phyloP scores from a whole-genome alignment of 35 echinoderm and acorn worm genomes.

The Strongylocentrotus purpuratus region DNA sequence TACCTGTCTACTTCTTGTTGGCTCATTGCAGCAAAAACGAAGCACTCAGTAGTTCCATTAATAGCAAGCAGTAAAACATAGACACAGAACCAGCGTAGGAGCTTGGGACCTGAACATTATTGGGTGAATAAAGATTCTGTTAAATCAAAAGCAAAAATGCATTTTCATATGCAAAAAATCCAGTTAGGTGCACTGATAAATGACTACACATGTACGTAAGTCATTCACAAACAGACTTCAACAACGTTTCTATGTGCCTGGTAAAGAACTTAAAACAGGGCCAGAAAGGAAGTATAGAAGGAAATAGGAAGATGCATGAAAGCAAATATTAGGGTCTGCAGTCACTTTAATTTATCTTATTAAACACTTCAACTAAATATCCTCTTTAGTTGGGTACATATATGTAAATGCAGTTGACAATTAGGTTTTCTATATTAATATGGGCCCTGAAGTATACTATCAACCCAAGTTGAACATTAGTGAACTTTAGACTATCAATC shows the following conservation, averaged over 20 bases:
- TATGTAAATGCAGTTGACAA: too few relatives aligned
- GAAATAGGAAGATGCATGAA: neutral
- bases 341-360: neutral
- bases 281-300: neutral
- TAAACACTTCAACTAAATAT: neutral
- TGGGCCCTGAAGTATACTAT: too few relatives aligned
- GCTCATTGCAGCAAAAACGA: slow-evolving; percentile 99
- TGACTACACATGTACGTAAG: neutral
- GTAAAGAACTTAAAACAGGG: neutral
- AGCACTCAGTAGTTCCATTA: slow-evolving; percentile 92
- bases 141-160: neutral
- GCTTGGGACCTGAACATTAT: slow-evolving; percentile 71
- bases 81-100: slow-evolving; percentile 85
- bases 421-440: too few relatives aligned
- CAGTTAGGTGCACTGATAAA: neutral
- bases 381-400: too few relatives aligned
- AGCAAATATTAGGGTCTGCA: too few relatives aligned
- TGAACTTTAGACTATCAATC: too few relatives aligned
- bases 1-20: slow-evolving; percentile 90
- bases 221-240: neutral
- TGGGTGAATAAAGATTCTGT: neutral
- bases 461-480: too few relatives aligned
- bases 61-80: slow-evolving; percentile 94
- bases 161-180: neutral
- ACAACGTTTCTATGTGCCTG: neutral